A percentile compares a stretch with the other conserved stretches of the same genome.
Conservation (phyloP, 2,797 vertebrate species). For the Eurystomus glaucurus region DNA sequence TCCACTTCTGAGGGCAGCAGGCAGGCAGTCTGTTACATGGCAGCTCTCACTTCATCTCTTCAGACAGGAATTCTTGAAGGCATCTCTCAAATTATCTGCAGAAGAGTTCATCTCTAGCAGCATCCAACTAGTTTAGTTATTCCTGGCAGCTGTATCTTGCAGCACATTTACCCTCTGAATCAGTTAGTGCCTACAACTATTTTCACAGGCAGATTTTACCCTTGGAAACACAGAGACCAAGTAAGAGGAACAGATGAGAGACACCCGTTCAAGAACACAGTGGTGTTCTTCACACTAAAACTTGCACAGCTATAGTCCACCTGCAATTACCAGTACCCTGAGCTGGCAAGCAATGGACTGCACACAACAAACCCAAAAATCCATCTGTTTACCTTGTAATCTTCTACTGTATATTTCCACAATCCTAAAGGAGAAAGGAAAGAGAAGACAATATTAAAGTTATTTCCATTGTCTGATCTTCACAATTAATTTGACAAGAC, state of each 20-base stretch:
- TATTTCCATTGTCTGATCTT: not conserved
- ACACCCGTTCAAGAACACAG: not conserved
- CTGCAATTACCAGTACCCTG: not conserved
- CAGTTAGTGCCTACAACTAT: not conserved
- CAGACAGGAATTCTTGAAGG: not conserved
- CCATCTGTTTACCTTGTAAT: conserved; percentile 89
- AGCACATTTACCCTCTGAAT: not conserved
- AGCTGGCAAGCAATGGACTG: not conserved
- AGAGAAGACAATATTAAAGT: not conserved
- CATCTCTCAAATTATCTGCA: not conserved
- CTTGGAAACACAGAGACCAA: not conserved
- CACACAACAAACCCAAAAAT: not conserved
- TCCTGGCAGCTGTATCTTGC: not conserved
- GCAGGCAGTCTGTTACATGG: not conserved
- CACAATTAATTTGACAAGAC: not conserved
- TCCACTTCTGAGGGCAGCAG: not conserved
- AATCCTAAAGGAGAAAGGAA: conserved; percentile 85
- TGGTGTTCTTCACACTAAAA: not conserved
- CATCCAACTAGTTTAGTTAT: not conserved
- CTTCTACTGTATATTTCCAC: conserved; percentile 98
- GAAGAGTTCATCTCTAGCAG: not conserved
- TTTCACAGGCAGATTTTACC: not conserved
- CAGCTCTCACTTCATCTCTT: not conserved
- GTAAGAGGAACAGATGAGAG: not conserved
- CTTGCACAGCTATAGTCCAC: not conserved